Conservation (phyloP, 2,797 vertebrate species). For the Poeciliopsis turneri region DNA sequence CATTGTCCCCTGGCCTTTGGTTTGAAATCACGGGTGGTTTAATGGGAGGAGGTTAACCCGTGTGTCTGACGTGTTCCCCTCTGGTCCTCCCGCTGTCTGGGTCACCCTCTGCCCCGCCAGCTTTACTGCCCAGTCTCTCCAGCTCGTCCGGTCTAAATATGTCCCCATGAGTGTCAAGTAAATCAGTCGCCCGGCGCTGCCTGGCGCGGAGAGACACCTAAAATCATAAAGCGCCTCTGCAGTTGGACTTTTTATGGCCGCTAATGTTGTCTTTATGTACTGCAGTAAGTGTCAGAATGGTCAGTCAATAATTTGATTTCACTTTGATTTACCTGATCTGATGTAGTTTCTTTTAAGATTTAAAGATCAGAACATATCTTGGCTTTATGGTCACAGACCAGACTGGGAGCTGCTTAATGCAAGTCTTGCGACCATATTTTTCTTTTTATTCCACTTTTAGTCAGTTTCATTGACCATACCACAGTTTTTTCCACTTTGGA, state of each 20-base stretch:
- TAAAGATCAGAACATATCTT: constrained; percentile 31
- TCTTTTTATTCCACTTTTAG: not conserved
- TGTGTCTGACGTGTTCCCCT: constrained; percentile 69
- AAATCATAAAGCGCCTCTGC: constrained; percentile 68
- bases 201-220: constrained; percentile 64
- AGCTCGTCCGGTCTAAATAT: constrained; percentile 73
- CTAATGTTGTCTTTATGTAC: constrained; percentile 75
- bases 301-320: constrained; percentile 63
- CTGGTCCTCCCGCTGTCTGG: constrained; percentile 70
- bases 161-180: constrained; percentile 74
- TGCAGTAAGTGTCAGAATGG: constrained; percentile 63
- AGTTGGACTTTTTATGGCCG: constrained; percentile 69
- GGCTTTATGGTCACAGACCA: constrained; percentile 15
- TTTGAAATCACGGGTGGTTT: constrained; percentile 81
- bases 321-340: constrained; percentile 47
- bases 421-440: not conserved
- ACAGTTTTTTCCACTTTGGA: not conserved
- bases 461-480: not conserved
- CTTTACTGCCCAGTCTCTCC: constrained; percentile 74
- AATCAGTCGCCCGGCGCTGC: constrained; percentile 81
- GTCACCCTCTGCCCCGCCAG: constrained; percentile 71
- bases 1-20: constrained; percentile 76
- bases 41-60: constrained; percentile 77
- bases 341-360: constrained; percentile 38
- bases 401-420: constrained; percentile 3